These are phyloP conservation scores for Atethmia centrago DNA, from an alignment of 2,888 invertebrate species.

Conservation along the genomic window DNA sequence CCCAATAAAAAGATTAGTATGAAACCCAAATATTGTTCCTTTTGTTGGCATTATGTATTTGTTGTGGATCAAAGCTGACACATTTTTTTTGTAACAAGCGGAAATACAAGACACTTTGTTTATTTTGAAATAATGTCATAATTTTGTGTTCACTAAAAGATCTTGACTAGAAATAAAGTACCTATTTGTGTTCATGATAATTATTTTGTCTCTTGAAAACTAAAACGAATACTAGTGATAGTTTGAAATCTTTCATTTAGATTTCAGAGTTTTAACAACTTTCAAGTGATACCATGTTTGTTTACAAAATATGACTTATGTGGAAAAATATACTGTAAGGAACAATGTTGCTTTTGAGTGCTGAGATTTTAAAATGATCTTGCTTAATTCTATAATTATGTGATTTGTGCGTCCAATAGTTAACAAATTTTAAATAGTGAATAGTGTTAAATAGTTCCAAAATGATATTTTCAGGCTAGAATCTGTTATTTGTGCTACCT, in stretches of 20 bases:
- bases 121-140: slow-evolving; percentile 22
- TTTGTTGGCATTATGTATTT: slow-evolving; percentile 19
- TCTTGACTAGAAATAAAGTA: background rate
- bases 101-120: slow-evolving; percentile 5
- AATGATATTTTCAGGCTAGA: background rate
- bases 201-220: background rate
- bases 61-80: slow-evolving; percentile 37
- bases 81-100: slow-evolving; percentile 20
- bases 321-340: background rate
- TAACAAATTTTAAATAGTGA: background rate
- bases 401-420: background rate
- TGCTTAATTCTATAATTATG: background rate
- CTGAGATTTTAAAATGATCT: background rate
- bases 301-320: background rate
- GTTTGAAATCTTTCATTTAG: background rate
- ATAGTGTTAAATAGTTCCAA: background rate
- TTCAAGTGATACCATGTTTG: background rate
- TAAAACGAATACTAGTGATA: background rate
- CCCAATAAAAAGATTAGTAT: slow-evolving; percentile 13
- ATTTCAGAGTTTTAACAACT: too few relatives aligned
- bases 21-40: slow-evolving; percentile 27
- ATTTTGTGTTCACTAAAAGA: slow-evolving; percentile 23
- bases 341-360: background rate
- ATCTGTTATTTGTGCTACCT: background rate
- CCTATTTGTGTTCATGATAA: background rate